Base-by-base conservation (phyloP, 2,888 invertebrate species). In the Gonocerus acuteangulatus region DNA sequence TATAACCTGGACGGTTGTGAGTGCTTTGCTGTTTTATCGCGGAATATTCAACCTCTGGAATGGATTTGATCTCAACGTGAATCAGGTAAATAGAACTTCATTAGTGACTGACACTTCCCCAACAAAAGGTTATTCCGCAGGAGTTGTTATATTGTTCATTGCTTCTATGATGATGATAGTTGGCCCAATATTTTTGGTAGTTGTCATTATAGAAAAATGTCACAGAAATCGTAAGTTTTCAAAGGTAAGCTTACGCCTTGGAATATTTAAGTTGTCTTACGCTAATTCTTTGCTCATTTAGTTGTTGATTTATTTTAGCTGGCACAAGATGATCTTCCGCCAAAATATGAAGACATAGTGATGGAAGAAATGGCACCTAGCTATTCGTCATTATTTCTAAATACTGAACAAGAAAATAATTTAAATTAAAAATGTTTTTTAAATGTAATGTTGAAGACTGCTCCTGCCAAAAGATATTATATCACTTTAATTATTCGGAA, bases 321-420 rank as follows among this genome's bases (percentile, higher is more conserved):
- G 32, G 32, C 57, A 2, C 57, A 57, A 32, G 57, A 45, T 9
- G 57, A 57, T 47, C 34, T 32, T 18, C 57, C 57, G 9, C 57
- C 57, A 18, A 57, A 57, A 21, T 57, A 57, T 57, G 57, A 57
- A 34, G 57, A 57, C 27, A 45, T 57, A 19, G 57, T 57, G 11
- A n/a, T 57, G 47, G 44, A 57, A 13, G 57, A 57, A 27, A 57
- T 57, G 57, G 57, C 57, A 34, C 57, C 57, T 2, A 42, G 57
- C 7, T 57, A 57, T 21, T 57, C 57, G 6, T n/a, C 57, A n/a
- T 13, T 57, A n/a, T 57, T 57, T 57, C 9, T 57, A 13, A 57
- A 57, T n/a, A 19, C 13, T 11, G 32, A 57, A 57, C 7, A 56
- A n/a, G 27, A 6, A 9, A 27, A 27, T 4, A 27, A 27, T 27